phyloP scores from a whole-genome alignment of 2,888 invertebrate species.

The Desoria tigrina region DNA sequence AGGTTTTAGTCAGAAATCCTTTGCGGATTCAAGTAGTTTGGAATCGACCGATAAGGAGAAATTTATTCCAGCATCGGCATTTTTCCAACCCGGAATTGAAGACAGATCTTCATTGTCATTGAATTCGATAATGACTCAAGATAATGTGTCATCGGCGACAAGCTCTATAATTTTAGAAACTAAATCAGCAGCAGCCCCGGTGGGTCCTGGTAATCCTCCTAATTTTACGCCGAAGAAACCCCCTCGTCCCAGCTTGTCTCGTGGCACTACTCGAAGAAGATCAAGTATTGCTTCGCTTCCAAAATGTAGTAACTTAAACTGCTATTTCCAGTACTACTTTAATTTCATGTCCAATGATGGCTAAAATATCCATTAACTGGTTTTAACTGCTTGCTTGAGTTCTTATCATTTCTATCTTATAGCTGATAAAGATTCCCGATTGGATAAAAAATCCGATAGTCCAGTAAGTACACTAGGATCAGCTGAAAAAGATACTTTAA shows the following conservation, averaged over 20 bases:
- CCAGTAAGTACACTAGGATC: not conserved
- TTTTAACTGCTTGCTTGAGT: too few relatives aligned
- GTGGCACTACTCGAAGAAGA: not conserved
- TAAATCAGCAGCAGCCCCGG: not conserved
- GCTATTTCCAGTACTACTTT: not conserved
- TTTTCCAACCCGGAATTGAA: not conserved
- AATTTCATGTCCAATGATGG: too few relatives aligned
- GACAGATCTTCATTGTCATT: too few relatives aligned
- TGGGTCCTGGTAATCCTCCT: not conserved
- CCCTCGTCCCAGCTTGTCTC: conserved; percentile 37
- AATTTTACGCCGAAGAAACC: conserved; percentile 36
- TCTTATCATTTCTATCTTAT: too few relatives aligned
- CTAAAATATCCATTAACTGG: too few relatives aligned
- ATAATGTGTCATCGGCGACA: too few relatives aligned
- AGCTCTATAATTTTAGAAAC: not conserved
- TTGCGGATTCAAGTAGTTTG: not conserved
- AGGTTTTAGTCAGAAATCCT: not conserved
- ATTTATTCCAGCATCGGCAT: conserved; percentile 1
- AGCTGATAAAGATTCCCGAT: too few relatives aligned
- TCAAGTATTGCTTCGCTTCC: not conserved
- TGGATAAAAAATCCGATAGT: not conserved
- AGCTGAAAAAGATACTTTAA: not conserved
- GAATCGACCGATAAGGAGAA: conserved; percentile 3
- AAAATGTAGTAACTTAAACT: not conserved
- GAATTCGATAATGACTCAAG: too few relatives aligned